Conservation (phyloP, 2,888 invertebrate genomes). For the Caenorhabditis doughertyi region DNA sequence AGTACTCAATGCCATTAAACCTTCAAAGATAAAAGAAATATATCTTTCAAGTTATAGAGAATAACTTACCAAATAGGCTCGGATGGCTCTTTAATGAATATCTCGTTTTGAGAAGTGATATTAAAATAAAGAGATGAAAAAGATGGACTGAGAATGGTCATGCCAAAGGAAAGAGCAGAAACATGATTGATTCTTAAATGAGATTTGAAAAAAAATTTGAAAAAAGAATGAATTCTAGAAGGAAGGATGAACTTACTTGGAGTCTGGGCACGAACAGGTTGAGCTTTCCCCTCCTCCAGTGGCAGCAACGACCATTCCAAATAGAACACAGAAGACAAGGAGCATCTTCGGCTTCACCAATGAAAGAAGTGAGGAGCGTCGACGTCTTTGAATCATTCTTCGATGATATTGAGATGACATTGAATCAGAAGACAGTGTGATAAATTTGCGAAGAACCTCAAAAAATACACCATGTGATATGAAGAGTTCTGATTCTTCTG, state of each 20-base stretch:
- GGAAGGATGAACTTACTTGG: not conserved
- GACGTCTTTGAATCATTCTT: not conserved
- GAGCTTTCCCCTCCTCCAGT: not conserved
- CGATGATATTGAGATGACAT: not conserved
- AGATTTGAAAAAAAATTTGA: not conserved
- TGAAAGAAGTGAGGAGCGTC: not conserved
- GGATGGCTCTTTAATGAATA: conserved; percentile 21
- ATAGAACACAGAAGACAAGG: not conserved
- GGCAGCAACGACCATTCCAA: not conserved
- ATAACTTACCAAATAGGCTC: conserved; percentile 24
- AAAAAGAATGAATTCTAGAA: conserved; percentile 2
- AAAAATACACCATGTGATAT: too few species aligned
- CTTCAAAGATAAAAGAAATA: not conserved
- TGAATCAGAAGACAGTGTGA: not conserved
- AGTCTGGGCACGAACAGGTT: conserved; percentile 2
- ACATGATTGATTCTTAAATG: conserved; percentile 38
- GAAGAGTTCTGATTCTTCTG: not conserved
- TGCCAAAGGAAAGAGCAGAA: conserved; percentile 29
- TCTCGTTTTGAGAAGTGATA: not conserved
- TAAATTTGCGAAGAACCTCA: not conserved
- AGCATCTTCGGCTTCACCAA: not conserved
- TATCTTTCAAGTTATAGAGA: not conserved
- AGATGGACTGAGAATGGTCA: conserved; percentile 33
- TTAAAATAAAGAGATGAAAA: conserved; percentile 31
- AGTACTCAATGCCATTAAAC: conserved; percentile 19